These are phyloP conservation scores for Limonius californicus DNA, from an alignment of 1,140 invertebrate genomes.

Conservation along the genomic window DNA sequence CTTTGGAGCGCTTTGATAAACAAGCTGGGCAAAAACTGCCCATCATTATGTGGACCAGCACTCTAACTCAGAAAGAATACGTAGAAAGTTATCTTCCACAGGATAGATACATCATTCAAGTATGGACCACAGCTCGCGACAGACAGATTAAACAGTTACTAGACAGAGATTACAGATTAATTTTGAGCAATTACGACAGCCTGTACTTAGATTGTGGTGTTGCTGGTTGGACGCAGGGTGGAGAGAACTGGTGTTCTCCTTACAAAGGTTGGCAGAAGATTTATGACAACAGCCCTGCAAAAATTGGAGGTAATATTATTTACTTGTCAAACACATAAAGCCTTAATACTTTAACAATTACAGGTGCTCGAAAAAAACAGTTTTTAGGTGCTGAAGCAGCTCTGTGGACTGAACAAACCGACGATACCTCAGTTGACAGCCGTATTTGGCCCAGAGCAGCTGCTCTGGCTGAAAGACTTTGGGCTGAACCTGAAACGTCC, in stretches of 20 bases:
- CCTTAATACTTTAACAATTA: background rate
- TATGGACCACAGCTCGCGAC: conserved; percentile 70
- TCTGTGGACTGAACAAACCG: conserved; percentile 78
- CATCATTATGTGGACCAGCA: conserved; percentile 79
- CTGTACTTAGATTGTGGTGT: conserved; percentile 81
- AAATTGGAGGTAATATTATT: conserved; percentile 55
- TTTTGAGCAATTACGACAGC: conserved; percentile 81
- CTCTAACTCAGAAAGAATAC: conserved; percentile 63
- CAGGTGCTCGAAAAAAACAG: conserved; percentile 27
- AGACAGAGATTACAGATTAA: conserved; percentile 66
- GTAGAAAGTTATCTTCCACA: conserved; percentile 66
- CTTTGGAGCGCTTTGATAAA: conserved; percentile 57
- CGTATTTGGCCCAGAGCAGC: conserved; percentile 76
- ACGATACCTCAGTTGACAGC: conserved; percentile 60
- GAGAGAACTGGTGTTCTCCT: conserved; percentile 82
- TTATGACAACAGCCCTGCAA: conserved; percentile 68
- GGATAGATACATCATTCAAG: conserved; percentile 70
- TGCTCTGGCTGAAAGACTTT: conserved; percentile 76
- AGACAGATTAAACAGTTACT: conserved; percentile 61
- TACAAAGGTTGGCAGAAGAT: conserved; percentile 86
- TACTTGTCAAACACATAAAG: background rate
- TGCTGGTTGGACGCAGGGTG: conserved; percentile 58
- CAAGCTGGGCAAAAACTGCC: conserved; percentile 54
- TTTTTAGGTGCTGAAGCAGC: conserved; percentile 69
- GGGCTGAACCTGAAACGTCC: conserved; percentile 60